Evolutionary conservation across 23 tunicate genomes (phyloP), one percentile per base, ranked within the genome.

Genomic region (Halocynthia aurantium): DNA sequence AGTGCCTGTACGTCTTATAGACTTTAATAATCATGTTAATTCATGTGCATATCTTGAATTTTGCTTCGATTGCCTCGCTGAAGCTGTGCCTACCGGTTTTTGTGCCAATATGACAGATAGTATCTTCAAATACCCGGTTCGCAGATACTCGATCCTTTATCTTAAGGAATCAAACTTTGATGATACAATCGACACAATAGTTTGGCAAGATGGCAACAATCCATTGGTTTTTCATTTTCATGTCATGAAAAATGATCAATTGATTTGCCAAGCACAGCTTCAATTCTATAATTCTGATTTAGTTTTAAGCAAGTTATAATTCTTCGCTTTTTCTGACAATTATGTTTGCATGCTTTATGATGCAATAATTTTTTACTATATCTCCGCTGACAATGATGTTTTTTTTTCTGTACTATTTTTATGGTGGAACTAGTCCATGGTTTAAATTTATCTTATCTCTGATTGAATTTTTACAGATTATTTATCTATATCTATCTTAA

Each of bases 21-120:
- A 54, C 31, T 49, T 40, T 8, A 53, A 52, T 54, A n/a, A n/a
- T 2, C 62, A 74, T 53, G 31, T 64, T 12, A 74, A 53, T 54
- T 64, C 55, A n/a, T 5, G 64, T 53, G 78, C 63, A 5, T 54
- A 52, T 18, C 64, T 10, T 53, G 78, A 74, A 51, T 54, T 54
- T 10, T 74, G 78, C 63, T 52, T n/a, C n/a, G 40, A 74, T 8
- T 74, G 78, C 22, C 56, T 74, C 13, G 78, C 60, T 74, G 78
- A 74, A 8, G 78, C 78, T 55, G 8, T 74, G 8, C 22, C 61
- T 18, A 74, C 55, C 50, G 19, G 22, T 0, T 62, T 56, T 11
- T 74, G 55, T 54, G 65, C 18, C 5, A 52, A 51, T 10, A 13
- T 13, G 20, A 31, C 44, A 31, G 78, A 64, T 10, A 54, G 50